Conservation (phyloP, 53 echinoderm and acorn worm species). For the Crossaster papposus region DNA sequence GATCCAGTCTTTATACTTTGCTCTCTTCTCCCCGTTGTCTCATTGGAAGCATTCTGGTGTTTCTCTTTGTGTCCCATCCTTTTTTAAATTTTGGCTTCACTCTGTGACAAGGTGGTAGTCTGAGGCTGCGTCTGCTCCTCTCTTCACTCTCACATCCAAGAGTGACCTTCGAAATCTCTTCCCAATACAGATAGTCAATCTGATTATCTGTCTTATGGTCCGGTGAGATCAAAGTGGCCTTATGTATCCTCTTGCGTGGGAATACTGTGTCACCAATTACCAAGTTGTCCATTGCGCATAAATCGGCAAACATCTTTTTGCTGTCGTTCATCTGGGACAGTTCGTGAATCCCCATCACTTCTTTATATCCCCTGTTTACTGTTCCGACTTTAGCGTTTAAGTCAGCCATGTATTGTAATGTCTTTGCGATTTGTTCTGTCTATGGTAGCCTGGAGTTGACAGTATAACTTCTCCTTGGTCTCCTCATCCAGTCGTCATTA, state of each 20-base stretch:
- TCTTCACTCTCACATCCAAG: neutral
- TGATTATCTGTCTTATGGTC: constrained; percentile 48
- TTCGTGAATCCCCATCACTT: constrained; percentile 46
- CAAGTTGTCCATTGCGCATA: constrained; percentile 40
- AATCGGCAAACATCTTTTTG: constrained; percentile 35
- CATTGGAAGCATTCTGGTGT: too few relatives aligned
- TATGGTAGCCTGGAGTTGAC: constrained; percentile 16
- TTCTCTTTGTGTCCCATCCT: neutral
- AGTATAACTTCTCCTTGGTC: constrained; percentile 35
- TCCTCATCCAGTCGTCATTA: constrained; percentile 43
- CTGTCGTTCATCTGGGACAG: constrained; percentile 37
- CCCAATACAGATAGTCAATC: constrained; percentile 44
- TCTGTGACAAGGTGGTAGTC: constrained; percentile 12
- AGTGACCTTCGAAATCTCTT: constrained; percentile 32
- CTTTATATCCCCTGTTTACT: constrained; percentile 36
- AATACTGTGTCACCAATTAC: constrained; percentile 54
- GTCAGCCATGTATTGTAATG: constrained; percentile 35
- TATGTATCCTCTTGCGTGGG: constrained; percentile 31
- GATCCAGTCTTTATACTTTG: neutral
- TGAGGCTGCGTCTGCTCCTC: constrained; percentile 27
- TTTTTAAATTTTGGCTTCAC: constrained; percentile 12
- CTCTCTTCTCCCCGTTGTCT: neutral
- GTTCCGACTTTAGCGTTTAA: constrained; percentile 51
- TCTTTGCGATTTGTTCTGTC: too few relatives aligned
- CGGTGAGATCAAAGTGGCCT: constrained; percentile 57